Conservation (phyloP, 2,113 vertebrate species). For the Albula goreensis region DNA sequence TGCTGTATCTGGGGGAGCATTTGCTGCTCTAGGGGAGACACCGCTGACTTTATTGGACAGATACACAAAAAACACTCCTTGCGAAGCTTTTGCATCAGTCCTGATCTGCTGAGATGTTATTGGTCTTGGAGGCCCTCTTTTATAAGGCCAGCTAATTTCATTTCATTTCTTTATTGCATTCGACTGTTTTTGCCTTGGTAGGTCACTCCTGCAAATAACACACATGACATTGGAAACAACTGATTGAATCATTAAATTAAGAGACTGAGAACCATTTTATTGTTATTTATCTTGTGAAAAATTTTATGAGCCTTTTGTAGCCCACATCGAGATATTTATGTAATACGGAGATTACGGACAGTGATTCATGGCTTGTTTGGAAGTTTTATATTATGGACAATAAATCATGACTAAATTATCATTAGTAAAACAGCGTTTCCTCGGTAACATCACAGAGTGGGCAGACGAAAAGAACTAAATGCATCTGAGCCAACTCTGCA, state of each 20-base stretch:
- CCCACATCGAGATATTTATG: background rate
- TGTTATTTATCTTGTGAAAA: background rate
- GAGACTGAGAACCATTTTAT: background rate
- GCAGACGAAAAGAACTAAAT: conserved; percentile 54
- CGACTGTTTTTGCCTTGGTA: conserved; percentile 42
- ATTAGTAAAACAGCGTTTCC: background rate
- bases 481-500: conserved; percentile 41
- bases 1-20: background rate
- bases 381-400: background rate
- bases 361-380: background rate
- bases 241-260: background rate
- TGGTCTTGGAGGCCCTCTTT: conserved; percentile 45
- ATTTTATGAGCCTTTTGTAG: background rate
- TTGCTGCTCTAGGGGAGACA: conserved; percentile 12
- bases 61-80: conserved; percentile 24
- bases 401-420: background rate
- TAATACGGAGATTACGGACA: background rate
- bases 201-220: background rate
- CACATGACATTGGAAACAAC: background rate
- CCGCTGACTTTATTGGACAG: conserved; percentile 46
- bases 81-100: conserved; percentile 33
- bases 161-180: conserved; percentile 19
- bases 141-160: conserved; percentile 52
- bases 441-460: conserved; percentile 32
- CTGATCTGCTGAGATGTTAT: conserved; percentile 47